Evolutionary conservation across 92 coral and sea anemone species (phyloP), one percentile per base, ranked within the genome.

Genomic region (Chrysogorgia sp.): DNA sequence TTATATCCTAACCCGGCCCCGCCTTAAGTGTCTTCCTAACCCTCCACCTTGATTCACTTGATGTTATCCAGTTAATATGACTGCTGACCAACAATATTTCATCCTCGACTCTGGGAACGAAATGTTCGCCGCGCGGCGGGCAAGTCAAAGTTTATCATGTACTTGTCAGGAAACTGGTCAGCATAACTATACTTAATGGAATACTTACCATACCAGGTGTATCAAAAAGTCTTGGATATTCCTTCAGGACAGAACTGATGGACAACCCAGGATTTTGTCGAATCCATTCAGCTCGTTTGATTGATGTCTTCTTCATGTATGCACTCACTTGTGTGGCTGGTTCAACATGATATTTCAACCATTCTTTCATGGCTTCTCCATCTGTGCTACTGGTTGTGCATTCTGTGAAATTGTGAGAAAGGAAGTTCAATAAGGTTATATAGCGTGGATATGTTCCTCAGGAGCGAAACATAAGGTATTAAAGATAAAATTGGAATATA

Each of bases 271-370:
- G n/a, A 24, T 67, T 67, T 0, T 67, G 56, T 57, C 58, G 45
- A 19, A 67, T 67, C 75, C 75, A 67, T 45, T 40, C 40, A 5
- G 75, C 75, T 48, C 75, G 45, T 32, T 67, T 40, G 31, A 67
- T 13, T 3, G 41, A 55, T 37, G 75, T 67, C 56, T 67, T 67
- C 24, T 67, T 57, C 75, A 67, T 67, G 67, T 67, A 67, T n/a
- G 0, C 1, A 31, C n/a, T n/a, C n/a, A n/a, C n/a, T n/a, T n/a
- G n/a, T n/a, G n/a, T n/a, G n/a, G 58, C 31, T 34, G 75, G 75
- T 33, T 67, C 75, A 40, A 15, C 17, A 29, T 67, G 75, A 24
- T 40, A 9, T 29, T 67, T 40, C 9, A 40, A 17, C 74, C 74
- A 67, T 40, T 67, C 74, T 26, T 67, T 67, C 33, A 67, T 67